phyloP scores from a whole-genome alignment of 2,113 vertebrate species.

The Acrocephalus arundinaceus region DNA sequence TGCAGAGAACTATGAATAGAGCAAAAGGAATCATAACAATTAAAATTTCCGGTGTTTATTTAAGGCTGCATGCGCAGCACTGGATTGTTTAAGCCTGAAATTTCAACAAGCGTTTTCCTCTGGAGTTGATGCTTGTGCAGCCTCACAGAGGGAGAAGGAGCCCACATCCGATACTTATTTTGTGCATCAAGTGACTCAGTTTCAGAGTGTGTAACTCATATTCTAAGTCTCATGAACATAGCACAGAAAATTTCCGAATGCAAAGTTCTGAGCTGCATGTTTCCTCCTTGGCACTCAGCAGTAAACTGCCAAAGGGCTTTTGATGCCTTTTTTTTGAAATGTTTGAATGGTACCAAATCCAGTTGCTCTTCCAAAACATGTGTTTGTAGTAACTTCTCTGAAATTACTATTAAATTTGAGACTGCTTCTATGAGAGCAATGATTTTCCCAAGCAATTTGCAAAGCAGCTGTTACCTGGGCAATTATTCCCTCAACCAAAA shows the following conservation, averaged over 20 bases:
- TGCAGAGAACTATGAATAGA: not conserved
- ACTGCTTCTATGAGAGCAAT: not conserved
- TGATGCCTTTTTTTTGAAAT: not conserved
- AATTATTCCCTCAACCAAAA: not conserved
- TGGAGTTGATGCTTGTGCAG: not conserved
- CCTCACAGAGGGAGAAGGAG: not conserved
- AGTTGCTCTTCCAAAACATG: not conserved
- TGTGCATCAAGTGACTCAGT: slow-evolving; percentile 29
- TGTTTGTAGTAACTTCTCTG: not conserved
- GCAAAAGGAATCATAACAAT: not conserved
- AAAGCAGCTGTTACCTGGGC: not conserved
- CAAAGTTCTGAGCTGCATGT: fast-evolving
- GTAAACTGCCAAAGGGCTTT: not conserved
- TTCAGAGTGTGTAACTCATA: not conserved
- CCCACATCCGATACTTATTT: slow-evolving; percentile 47
- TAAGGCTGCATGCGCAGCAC: not conserved
- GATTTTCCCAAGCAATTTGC: not conserved
- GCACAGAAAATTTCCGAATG: not conserved
- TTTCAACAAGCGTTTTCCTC: not conserved
- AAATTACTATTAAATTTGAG: not conserved
- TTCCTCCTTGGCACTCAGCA: not conserved
- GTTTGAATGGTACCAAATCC: not conserved
- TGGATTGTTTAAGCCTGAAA: not conserved
- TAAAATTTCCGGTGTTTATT: not conserved
- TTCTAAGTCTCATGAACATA: not conserved